Base-by-base conservation (phyloP, 2,888 invertebrate genomes). In the Eurois occulta region DNA sequence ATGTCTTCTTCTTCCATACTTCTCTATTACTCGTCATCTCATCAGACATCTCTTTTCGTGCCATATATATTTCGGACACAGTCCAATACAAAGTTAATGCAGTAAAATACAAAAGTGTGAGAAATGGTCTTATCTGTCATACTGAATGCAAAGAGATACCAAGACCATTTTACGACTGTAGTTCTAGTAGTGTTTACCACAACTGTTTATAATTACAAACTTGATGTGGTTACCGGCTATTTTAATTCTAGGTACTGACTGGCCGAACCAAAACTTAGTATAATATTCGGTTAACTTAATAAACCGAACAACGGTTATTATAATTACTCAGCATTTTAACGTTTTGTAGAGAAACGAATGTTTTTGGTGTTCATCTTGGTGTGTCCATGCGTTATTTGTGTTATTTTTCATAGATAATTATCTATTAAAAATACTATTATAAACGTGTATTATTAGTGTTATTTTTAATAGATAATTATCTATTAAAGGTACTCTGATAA, bases 291-390 rank as follows among this genome's bases (percentile, higher is more conserved):
- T 18, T 32, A 62, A 21, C 16, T 28, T 35, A 35, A 24, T 43
- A 75, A 11, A 41, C 5, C 21, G 16, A 35, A 41, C 38, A 46
- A 16, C 60, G 28, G 46, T 60, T 79, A 41, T 60, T 79, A 41
- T 58, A 46, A 70, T 77, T 79, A 79, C 46, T 43, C 28, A 73
- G 41, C 4, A 43, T 52, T 52, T 72, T 73, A 64, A 52, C 0
- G 16, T 55, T 52, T 81, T 64, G 28, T 75, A 55, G 62, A 64
- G 21, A 74, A 46, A 64, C 32, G 1, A 55, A 46, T 75, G 81
- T 46, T 55, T 73, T 48, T 72, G 60, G 24, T 77, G 62, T 43
- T 64, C 43, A 81, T 74, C 81, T 38, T 64, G 55, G 38, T 55
- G 55, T 46, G 52, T 24, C 11, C 13, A 13, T n/a, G 13, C n/a